Evolutionary conservation across 2,113 vertebrate genomes (phyloP).

Genomic region (Sialia sialis): DNA sequence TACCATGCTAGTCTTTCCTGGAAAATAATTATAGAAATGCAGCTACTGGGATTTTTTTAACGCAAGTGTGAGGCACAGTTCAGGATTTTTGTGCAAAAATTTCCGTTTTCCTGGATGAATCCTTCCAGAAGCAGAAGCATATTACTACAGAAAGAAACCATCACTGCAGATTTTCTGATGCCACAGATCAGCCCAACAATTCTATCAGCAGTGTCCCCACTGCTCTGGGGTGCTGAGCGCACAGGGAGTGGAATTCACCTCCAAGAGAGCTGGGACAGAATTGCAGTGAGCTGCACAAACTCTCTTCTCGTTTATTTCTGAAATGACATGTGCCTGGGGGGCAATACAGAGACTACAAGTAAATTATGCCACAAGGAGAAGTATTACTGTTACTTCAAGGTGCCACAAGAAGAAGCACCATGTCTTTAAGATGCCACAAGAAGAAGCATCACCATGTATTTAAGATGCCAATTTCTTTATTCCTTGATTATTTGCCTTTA

Average conservation of each 20-base stretch:
- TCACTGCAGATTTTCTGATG: neutral
- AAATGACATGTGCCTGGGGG: neutral
- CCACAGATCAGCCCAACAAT: neutral
- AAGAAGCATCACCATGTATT: neutral
- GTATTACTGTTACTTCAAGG: neutral
- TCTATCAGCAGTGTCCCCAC: neutral
- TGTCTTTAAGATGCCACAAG: neutral
- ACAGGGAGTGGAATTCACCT: neutral
- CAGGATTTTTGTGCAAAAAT: neutral
- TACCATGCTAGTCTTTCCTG: neutral
- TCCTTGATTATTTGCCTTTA: neutral
- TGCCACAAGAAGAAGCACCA: neutral
- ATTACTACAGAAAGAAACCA: neutral
- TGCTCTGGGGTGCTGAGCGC: neutral
- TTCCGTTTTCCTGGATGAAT: neutral
- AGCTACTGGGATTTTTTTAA: neutral
- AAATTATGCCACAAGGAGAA: neutral
- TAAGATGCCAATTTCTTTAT: neutral
- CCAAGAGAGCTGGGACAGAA: neutral
- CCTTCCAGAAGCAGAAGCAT: neutral
- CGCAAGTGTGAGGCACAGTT: neutral
- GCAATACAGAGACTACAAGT: neutral
- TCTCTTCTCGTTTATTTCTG: neutral
- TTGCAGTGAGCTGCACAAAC: neutral
- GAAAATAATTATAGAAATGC: neutral